These are phyloP conservation scores for Cosmopolites sordidus DNA, from an alignment of 2,888 invertebrate species.

Conservation along the genomic window DNA sequence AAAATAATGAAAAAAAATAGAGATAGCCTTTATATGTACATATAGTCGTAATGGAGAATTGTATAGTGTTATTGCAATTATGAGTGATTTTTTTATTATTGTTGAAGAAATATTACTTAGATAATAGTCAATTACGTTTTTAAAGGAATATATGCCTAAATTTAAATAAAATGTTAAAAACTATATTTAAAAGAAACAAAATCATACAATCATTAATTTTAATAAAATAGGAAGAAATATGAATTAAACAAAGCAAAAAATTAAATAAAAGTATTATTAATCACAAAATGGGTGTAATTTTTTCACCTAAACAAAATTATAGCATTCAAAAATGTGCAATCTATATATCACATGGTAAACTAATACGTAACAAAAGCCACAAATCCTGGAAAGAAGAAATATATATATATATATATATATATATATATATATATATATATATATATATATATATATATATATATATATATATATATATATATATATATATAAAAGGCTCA, in stretches of 20 bases:
- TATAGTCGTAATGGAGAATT: slow-evolving; percentile 8
- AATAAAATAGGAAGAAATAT: slow-evolving; percentile 5
- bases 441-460: too few relatives aligned
- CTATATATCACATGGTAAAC: too few relatives aligned
- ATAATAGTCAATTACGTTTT: slow-evolving; percentile 22
- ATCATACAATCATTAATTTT: slow-evolving; percentile 20
- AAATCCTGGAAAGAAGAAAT: too few relatives aligned
- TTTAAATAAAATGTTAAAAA: slow-evolving; percentile 7
- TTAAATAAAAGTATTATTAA: background rate
- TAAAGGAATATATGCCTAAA: slow-evolving; percentile 14
- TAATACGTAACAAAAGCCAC: too few relatives aligned
- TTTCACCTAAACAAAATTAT: too few relatives aligned
- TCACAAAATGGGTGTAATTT: background rate
- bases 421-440: too few relatives aligned
- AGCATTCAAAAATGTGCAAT: too few relatives aligned
- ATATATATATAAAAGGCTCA: too few relatives aligned
- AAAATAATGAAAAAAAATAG: slow-evolving; percentile 10
- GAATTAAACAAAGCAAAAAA: background rate
- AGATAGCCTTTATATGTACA: slow-evolving; percentile 2
- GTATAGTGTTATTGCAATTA: slow-evolving; percentile 20
- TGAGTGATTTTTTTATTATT: slow-evolving; percentile 20
- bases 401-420: too few relatives aligned
- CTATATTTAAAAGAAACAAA: slow-evolving; percentile 10
- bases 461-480: too few relatives aligned
- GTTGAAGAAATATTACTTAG: slow-evolving; percentile 15